These are phyloP conservation scores for Biston betularia DNA, from an alignment of 2,888 invertebrate genomes.

Conservation along the genomic window DNA sequence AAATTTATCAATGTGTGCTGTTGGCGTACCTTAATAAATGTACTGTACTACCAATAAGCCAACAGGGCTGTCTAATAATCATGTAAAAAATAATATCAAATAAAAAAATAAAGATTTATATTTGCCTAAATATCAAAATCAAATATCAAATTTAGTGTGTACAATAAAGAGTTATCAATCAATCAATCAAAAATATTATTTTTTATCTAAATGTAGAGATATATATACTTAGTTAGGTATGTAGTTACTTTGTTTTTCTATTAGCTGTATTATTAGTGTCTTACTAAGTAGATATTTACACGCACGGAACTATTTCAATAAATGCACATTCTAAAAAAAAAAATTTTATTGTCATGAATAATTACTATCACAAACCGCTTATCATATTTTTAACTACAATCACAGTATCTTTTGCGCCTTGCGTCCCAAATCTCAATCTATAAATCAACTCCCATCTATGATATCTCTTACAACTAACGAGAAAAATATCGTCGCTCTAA, in stretches of 20 bases:
- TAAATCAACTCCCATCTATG: constrained; percentile 25
- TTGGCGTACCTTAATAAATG: too few relatives aligned
- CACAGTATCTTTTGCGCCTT: constrained; percentile 62
- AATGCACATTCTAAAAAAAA: neutral
- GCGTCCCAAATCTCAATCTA: constrained; percentile 48
- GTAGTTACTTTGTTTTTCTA: neutral
- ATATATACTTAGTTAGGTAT: too few relatives aligned
- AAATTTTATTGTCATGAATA: constrained; percentile 58
- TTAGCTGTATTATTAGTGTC: neutral
- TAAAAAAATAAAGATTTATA: too few relatives aligned
- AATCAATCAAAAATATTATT: too few relatives aligned
- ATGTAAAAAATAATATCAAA: too few relatives aligned
- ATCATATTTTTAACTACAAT: constrained; percentile 59
- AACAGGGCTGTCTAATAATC: too few relatives aligned
- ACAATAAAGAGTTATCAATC: too few relatives aligned
- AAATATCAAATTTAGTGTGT: too few relatives aligned
- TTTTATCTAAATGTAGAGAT: too few relatives aligned
- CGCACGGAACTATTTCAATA: neutral
- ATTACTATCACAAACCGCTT: constrained; percentile 56
- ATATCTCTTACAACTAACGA: constrained; percentile 21
- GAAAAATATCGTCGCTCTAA: constrained; percentile 70
- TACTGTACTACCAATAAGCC: too few relatives aligned
- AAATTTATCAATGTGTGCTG: too few relatives aligned
- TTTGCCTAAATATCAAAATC: too few relatives aligned
- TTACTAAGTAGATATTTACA: neutral